These are phyloP conservation scores for Crotalus helleri DNA, from an alignment of 2,113 vertebrate genomes.

Conservation along the genomic window DNA sequence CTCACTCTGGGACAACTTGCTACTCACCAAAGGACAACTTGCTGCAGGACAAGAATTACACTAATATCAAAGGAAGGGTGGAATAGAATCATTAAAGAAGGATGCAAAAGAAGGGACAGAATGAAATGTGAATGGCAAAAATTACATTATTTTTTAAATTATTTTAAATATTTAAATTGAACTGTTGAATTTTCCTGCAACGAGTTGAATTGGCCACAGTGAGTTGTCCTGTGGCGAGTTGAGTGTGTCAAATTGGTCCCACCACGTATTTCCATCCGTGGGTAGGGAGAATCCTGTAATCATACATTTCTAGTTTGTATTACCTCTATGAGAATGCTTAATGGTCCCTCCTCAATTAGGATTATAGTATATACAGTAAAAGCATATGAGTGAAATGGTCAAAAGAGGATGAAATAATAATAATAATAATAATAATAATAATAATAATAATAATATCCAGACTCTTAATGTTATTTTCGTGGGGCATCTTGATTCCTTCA, in stretches of 20 bases:
- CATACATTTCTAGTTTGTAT: neutral
- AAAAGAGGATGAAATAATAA: neutral
- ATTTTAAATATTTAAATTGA: neutral
- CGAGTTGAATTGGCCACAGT: neutral
- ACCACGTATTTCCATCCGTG: neutral
- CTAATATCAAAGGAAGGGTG: neutral
- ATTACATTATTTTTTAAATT: no score
- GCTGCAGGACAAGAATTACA: neutral
- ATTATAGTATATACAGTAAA: neutral
- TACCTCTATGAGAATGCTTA: neutral
- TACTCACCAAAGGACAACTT: neutral
- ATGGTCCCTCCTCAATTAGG: neutral
- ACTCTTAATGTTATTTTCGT: no score
- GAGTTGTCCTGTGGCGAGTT: neutral
- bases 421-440: no score
- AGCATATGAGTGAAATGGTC: neutral
- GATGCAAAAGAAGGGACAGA: neutral
- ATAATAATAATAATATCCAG: no score
- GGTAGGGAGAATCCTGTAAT: neutral
- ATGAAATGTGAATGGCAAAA: neutral
- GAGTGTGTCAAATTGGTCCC: neutral
- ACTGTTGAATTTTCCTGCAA: neutral
- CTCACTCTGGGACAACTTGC: neutral
- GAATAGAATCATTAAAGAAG: neutral
- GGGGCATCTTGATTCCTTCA: no score